phyloP scores from a whole-genome alignment of 2,797 vertebrate genomes.

The Craterocephalus amniculus region DNA sequence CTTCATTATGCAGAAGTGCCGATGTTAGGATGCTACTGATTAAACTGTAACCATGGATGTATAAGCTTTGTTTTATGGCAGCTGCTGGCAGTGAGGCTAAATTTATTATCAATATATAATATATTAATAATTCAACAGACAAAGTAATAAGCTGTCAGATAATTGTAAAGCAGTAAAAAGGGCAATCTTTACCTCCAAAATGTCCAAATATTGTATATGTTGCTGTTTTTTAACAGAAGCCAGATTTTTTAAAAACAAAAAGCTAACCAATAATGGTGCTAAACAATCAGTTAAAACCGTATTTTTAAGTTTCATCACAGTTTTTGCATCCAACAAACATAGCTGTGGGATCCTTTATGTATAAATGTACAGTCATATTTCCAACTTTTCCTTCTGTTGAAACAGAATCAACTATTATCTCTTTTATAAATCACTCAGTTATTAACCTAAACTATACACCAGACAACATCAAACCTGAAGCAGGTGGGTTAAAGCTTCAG shows the following conservation, averaged over 20 bases:
- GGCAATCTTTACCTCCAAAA: background rate
- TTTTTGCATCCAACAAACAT: background rate
- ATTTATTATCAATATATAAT: background rate
- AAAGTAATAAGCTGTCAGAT: background rate
- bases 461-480: background rate
- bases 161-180: background rate
- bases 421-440: background rate
- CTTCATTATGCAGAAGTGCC: no score
- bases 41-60: background rate
- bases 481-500: background rate
- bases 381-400: background rate
- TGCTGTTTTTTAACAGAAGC: no score
- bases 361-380: background rate
- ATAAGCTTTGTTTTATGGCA: background rate
- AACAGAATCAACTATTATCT: background rate
- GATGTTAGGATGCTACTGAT: no score
- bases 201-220: background rate
- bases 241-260: no score
- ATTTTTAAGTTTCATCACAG: no score
- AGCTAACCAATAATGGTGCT: no score
- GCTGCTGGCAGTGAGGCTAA: background rate
- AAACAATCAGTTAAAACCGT: no score
- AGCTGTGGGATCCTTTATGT: background rate
- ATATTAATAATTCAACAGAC: background rate
- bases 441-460: background rate